phyloP scores from a whole-genome alignment of 2,113 vertebrate genomes.

The Myrmophylax atrothorax region DNA sequence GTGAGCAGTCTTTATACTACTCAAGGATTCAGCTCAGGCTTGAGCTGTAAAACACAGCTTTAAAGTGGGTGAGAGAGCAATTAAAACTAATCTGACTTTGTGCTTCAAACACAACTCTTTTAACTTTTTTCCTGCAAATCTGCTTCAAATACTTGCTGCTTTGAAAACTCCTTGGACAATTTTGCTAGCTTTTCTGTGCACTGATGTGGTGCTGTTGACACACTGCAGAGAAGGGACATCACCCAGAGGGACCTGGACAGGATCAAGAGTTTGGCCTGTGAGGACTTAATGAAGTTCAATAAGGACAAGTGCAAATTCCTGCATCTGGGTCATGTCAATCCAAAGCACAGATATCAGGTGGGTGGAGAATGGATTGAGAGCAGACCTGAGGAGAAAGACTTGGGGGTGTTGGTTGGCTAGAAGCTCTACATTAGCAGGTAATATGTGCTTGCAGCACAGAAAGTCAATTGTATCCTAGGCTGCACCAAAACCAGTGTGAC shows the following conservation, averaged over 20 bases:
- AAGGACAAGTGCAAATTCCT: background rate
- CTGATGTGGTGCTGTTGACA: background rate
- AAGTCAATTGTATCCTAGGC: background rate
- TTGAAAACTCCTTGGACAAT: background rate
- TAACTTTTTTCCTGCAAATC: background rate
- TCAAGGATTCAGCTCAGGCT: background rate
- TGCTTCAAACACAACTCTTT: background rate
- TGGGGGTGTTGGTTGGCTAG: background rate
- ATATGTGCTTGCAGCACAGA: fast-evolving
- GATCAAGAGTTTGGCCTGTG: fast-evolving
- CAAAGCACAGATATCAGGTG: background rate
- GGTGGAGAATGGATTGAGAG: background rate
- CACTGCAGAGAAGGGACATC: background rate
- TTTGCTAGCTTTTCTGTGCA: background rate
- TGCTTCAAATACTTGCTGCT: background rate
- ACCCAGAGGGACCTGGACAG: background rate
- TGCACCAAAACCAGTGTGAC: background rate
- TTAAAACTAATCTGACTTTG: background rate
- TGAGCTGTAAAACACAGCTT: background rate
- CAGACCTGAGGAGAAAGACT: background rate
- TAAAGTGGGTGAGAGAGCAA: background rate
- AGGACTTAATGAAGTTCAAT: background rate
- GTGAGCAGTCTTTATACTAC: background rate
- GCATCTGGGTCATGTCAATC: background rate
- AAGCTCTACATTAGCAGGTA: background rate